Evolutionary conservation across 2,888 invertebrate genomes (phyloP), one percentile per base, ranked within the genome.

Genomic region (Tetragnatha montana): DNA sequence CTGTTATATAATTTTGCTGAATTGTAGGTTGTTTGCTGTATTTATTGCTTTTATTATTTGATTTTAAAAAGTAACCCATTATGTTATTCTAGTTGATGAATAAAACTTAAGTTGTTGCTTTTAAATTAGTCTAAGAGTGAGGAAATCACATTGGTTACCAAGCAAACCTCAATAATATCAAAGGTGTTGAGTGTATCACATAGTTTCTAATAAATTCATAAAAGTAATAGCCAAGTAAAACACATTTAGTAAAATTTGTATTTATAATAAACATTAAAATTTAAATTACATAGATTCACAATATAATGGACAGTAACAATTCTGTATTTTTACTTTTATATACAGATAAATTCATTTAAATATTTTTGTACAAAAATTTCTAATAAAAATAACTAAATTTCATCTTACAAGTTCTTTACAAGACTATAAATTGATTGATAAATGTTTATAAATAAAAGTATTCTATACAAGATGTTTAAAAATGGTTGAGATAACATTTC

Each of bases 241-340:
- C 21, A 73, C 70, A 68, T 81, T 69, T 70, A 49, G n/a, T 81
- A 81, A 69, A 81, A 81, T 12, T 81, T 21, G 35, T 49, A 68
- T 80, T 81, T 70, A n/a, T 70, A 69, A 19, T 68, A 81, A 70
- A 81, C 81, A 81, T 81, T 69, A 81, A 81, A 70, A 49, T 70
- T 69, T 70, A 47, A 81, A 81, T 69, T 81, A 81, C 81, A 81
- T 70, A n/a, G 19, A 81, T 81, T 60, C 60, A 81, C 81, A 81
- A 81, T 49, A 70, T 70, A 49, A 81, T 73, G 12, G 35, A 81
- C 49, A 49, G 21, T 81, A 81, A 81, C 81, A 81, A 81, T 81
- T 21, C 60, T 12, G 19, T 78, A 22, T 22, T 51, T 78, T 51
- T 60, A 17, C 6, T 8, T 8, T 60, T 60, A 3, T 60, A 17